These are phyloP conservation scores for Polypedilum vanderplanki DNA, from an alignment of 1,140 invertebrate species.

Conservation along the genomic window DNA sequence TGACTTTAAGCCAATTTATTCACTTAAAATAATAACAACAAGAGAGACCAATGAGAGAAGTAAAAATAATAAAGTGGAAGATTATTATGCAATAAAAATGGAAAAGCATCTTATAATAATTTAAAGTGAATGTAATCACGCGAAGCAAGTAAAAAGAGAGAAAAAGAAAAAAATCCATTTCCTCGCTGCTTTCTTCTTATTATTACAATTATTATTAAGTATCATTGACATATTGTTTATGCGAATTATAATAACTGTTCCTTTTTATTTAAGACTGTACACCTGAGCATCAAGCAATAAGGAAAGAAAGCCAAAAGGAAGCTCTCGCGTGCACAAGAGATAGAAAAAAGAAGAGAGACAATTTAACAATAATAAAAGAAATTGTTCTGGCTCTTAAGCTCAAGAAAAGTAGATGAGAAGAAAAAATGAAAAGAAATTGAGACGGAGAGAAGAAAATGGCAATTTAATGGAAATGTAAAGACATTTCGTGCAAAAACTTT, in stretches of 20 bases:
- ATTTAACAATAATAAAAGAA: neutral
- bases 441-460: neutral
- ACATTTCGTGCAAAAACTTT: neutral
- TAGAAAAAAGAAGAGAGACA: neutral
- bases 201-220: neutral
- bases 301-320: no score
- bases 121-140: neutral
- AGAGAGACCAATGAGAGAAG: no score
- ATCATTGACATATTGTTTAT: conserved; percentile 8
- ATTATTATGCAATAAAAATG: neutral
- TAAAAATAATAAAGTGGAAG: neutral
- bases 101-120: neutral
- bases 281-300: neutral
- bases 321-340: neutral
- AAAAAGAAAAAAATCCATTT: neutral
- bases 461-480: neutral
- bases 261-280: conserved; percentile 1
- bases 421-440: neutral
- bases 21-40: no score
- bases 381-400: no score
- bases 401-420: no score
- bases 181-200: no score
- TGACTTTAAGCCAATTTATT: no score
- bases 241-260: conserved; percentile 1
- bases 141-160: neutral